Percentiles rank a stretch among this genome's conserved stretches.
Conservation (phyloP, 2,888 invertebrate species). For the Dynastes grantii region DNA sequence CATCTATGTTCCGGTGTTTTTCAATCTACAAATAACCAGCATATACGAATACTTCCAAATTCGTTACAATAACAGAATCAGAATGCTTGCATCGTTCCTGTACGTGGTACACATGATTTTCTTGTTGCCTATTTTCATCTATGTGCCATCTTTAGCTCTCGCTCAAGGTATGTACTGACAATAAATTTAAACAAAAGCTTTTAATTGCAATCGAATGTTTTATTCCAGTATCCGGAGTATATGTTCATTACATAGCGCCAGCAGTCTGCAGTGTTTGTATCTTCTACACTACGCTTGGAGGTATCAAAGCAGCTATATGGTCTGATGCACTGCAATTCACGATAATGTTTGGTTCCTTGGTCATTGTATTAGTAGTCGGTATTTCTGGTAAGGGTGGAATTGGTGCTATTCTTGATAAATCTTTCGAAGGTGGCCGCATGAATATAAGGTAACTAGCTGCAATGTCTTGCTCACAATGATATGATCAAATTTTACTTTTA, state of each 20-base stretch:
- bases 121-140: conserved; percentile 79
- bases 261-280: conserved; percentile 82
- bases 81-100: conserved; percentile 76
- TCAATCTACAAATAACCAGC: conserved; percentile 79
- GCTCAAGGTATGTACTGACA: conserved; percentile 71
- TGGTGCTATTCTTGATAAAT: conserved; percentile 72
- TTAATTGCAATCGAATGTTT: not conserved
- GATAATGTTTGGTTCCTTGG: conserved; percentile 73
- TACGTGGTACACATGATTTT: conserved; percentile 75
- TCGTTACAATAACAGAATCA: conserved; percentile 76
- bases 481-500: conserved; percentile 63
- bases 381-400: conserved; percentile 58
- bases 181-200: not conserved
- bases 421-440: conserved; percentile 73
- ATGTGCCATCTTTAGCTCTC: conserved; percentile 81
- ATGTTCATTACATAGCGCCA: conserved; percentile 78
- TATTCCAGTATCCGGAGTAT: conserved; percentile 67
- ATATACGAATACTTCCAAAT: conserved; percentile 80
- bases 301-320: conserved; percentile 79
- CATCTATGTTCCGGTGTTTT: conserved; percentile 78
- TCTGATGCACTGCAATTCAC: conserved; percentile 76
- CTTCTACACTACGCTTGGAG: conserved; percentile 83
- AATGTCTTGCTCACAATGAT: not conserved
- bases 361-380: conserved; percentile 75
- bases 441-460: conserved; percentile 73